Conservation (phyloP, 1,140 invertebrate species). For the Lysiphlebus fabarum region DNA sequence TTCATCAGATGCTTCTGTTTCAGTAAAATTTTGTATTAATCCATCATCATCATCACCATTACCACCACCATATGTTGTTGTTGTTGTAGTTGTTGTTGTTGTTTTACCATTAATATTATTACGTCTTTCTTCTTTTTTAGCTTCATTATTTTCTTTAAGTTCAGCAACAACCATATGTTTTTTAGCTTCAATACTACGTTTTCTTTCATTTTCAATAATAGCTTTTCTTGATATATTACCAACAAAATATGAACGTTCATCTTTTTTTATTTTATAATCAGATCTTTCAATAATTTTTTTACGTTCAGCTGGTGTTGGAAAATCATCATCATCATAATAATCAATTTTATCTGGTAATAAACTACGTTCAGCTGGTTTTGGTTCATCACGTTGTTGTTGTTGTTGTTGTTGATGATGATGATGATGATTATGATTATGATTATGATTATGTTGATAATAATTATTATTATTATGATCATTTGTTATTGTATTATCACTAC, state of each 20-base stretch:
- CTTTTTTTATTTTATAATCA: slow-evolving; percentile 55
- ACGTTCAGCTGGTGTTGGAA: slow-evolving; percentile 47
- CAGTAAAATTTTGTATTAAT: slow-evolving; percentile 47
- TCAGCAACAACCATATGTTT: slow-evolving; percentile 49
- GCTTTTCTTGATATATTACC: slow-evolving; percentile 54
- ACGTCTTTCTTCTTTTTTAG: slow-evolving; percentile 59
- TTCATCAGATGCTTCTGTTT: slow-evolving; percentile 58
- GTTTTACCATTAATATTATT: slow-evolving; percentile 36
- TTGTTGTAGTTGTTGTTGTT: no score
- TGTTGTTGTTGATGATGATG: background rate
- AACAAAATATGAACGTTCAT: slow-evolving; percentile 50
- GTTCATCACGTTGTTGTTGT: slow-evolving; percentile 35
- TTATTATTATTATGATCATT: slow-evolving; percentile 32
- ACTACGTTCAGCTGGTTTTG: slow-evolving; percentile 49
- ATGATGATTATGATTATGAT: background rate
- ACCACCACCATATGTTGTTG: slow-evolving; percentile 24
- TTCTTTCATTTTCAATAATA: slow-evolving; percentile 57
- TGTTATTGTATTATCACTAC: slow-evolving; percentile 47
- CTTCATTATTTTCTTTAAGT: slow-evolving; percentile 49
- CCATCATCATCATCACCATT: slow-evolving; percentile 58
- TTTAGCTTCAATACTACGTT: slow-evolving; percentile 57
- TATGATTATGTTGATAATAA: background rate
- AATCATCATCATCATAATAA: slow-evolving; percentile 51
- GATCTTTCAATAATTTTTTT: slow-evolving; percentile 56
- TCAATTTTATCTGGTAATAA: slow-evolving; percentile 44